A percentile compares a stretch with the other conserved stretches of the same genome.
phyloP scores from a whole-genome alignment of 2,797 vertebrate species.

The Hippoglossus hippoglossus region DNA sequence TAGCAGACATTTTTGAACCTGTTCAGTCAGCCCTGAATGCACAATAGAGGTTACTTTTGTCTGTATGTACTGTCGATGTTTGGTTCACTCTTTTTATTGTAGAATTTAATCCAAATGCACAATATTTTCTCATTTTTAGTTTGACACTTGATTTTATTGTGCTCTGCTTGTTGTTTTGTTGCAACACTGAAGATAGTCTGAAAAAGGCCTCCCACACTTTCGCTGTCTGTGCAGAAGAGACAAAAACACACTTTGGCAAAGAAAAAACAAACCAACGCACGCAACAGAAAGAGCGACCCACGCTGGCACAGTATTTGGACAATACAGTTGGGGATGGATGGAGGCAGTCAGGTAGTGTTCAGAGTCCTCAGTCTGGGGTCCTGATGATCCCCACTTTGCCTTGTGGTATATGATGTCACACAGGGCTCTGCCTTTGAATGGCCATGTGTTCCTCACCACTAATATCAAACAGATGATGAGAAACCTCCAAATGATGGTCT shows the following conservation, averaged over 20 bases:
- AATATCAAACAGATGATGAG: conserved; percentile 90
- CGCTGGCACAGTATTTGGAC: conserved; percentile 36
- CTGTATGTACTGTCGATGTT: background rate
- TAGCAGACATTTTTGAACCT: conserved; percentile 55
- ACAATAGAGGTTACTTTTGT: conserved; percentile 16
- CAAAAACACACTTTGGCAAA: conserved; percentile 2
- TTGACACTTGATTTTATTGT: conserved; percentile 10
- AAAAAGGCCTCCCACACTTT: conserved; percentile 7
- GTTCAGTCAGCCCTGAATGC: conserved; percentile 34
- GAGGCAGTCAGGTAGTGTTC: conserved; percentile 76
- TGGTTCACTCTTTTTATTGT: background rate
- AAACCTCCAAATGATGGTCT: conserved; percentile 87
- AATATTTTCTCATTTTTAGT: background rate
- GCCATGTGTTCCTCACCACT: conserved; percentile 88
- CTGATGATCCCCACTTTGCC: conserved; percentile 78
- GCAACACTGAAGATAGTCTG: background rate
- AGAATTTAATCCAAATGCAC: conserved; percentile 3
- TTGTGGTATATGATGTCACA: conserved; percentile 87
- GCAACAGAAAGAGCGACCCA: conserved; percentile 24
- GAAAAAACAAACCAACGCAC: background rate
- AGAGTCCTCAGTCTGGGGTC: conserved; percentile 73
- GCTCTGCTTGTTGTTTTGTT: conserved; percentile 12
- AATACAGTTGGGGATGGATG: conserved; percentile 50
- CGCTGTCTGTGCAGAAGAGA: background rate
- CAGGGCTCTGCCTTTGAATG: conserved; percentile 85